phyloP scores from a whole-genome alignment of 2,888 invertebrate species.

The Ferdinandea cuprea region DNA sequence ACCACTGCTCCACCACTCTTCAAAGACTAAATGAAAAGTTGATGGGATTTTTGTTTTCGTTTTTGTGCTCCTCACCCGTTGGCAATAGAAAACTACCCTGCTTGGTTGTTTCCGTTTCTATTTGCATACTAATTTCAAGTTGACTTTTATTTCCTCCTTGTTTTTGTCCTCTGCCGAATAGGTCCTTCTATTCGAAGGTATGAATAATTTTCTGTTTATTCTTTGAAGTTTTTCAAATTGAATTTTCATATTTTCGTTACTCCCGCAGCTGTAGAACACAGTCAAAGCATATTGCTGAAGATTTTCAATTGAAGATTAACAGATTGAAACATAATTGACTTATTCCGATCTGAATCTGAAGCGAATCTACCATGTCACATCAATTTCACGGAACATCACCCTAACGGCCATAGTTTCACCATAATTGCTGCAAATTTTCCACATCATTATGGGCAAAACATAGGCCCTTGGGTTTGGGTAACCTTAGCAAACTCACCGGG shows the following conservation, averaged over 20 bases:
- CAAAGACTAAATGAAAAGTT: slow-evolving; percentile 69
- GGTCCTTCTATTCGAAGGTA: slow-evolving; percentile 11
- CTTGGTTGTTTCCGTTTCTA: slow-evolving; percentile 31
- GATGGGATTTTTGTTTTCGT: slow-evolving; percentile 61
- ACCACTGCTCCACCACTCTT: slow-evolving; percentile 29
- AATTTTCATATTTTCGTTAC: slow-evolving; percentile 49
- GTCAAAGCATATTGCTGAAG: slow-evolving; percentile 31
- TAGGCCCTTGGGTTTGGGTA: too few species aligned
- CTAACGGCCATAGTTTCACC: slow-evolving; percentile 49
- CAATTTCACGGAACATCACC: slow-evolving; percentile 68
- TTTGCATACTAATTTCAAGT: slow-evolving; percentile 71
- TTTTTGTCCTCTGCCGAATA: slow-evolving; percentile 10
- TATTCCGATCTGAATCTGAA: slow-evolving; percentile 30
- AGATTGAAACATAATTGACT: slow-evolving; percentile 64
- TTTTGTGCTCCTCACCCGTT: slow-evolving; percentile 26
- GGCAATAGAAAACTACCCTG: slow-evolving; percentile 13
- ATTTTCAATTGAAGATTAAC: slow-evolving; percentile 63
- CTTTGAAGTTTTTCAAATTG: slow-evolving; percentile 65
- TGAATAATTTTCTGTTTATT: slow-evolving; percentile 14
- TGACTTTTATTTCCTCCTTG: slow-evolving; percentile 65
- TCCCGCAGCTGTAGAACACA: slow-evolving; percentile 27
- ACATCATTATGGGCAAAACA: slow-evolving; percentile 53
- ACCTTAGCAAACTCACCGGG: slow-evolving; percentile 36
- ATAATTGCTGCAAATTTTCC: slow-evolving; percentile 64
- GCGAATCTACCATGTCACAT: slow-evolving; percentile 56